These are phyloP conservation scores for Thaumetopoea pityocampa DNA, from an alignment of 1,140 invertebrate genomes.

Conservation along the genomic window DNA sequence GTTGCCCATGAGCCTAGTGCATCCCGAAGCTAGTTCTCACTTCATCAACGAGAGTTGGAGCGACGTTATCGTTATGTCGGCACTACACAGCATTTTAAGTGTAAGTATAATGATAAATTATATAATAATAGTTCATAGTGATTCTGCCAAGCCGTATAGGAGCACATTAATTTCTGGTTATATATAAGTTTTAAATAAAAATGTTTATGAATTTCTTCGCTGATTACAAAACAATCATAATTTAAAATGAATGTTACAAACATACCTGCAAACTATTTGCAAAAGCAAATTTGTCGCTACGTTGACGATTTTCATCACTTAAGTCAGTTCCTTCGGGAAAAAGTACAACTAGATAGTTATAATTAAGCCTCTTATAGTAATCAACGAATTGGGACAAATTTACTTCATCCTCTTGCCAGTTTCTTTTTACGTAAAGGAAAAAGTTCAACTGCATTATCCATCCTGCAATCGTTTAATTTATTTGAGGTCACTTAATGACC, in stretches of 20 bases:
- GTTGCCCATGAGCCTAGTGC: too few relatives aligned
- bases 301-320: conserved; percentile 81
- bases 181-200: too few relatives aligned
- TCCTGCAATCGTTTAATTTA: conserved; percentile 71
- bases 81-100: too few relatives aligned
- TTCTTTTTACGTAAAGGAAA: conserved; percentile 89
- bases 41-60: too few relatives aligned
- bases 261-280: conserved; percentile 79
- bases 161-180: too few relatives aligned
- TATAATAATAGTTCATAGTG: too few relatives aligned
- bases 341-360: conserved; percentile 83
- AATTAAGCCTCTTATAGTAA: conserved; percentile 82
- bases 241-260: conserved; percentile 6
- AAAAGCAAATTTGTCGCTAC: conserved; percentile 85
- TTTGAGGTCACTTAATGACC: not conserved
- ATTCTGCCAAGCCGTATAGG: too few relatives aligned
- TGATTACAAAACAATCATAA: too few relatives aligned
- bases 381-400: conserved; percentile 82
- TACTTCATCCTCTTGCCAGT: conserved; percentile 86
- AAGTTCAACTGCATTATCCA: conserved; percentile 93
- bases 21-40: too few relatives aligned
- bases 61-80: too few relatives aligned
- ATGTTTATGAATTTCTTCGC: too few relatives aligned
- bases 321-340: conserved; percentile 95
- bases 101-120: too few relatives aligned